These are phyloP conservation scores for Pseudobourletiella spinata DNA, from an alignment of 1,140 invertebrate species.

Conservation along the genomic window DNA sequence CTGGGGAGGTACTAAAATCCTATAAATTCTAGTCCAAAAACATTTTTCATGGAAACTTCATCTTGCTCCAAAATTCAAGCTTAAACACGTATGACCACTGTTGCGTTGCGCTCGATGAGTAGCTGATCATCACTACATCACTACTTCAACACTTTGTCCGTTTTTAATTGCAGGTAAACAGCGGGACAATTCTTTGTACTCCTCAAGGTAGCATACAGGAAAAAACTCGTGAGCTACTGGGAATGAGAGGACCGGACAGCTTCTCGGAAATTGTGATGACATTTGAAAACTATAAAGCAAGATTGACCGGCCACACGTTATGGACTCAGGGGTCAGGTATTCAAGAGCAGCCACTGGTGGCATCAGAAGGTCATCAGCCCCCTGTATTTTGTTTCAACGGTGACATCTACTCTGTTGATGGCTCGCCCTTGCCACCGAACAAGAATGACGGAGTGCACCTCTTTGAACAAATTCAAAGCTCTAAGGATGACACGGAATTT, in stretches of 20 bases:
- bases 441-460: slow-evolving; percentile 36
- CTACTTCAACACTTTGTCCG: too few species aligned
- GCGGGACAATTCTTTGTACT: too few species aligned
- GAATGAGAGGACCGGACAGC: slow-evolving; percentile 46
- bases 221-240: slow-evolving; percentile 37
- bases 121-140: too few species aligned
- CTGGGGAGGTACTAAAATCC: too few species aligned
- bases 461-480: slow-evolving; percentile 19
- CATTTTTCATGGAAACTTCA: too few species aligned
- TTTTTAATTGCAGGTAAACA: too few species aligned
- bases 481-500: slow-evolving; percentile 42
- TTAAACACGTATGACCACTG: too few species aligned
- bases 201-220: too few species aligned
- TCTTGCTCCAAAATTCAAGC: too few species aligned
- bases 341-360: slow-evolving; percentile 52
- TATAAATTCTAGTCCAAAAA: too few species aligned
- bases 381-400: slow-evolving; percentile 66
- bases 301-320: slow-evolving; percentile 48
- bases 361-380: too few species aligned
- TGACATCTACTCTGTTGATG: slow-evolving; percentile 51
- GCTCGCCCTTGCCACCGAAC: slow-evolving; percentile 8
- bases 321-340: slow-evolving; percentile 57
- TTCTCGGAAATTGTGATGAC: slow-evolving; percentile 4
- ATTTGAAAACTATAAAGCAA: neutral
- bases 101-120: too few species aligned